A percentile compares a stretch with the other conserved stretches of the same genome.
Conservation (phyloP, 2,888 invertebrate genomes). For the Campopleginae sp. region DNA sequence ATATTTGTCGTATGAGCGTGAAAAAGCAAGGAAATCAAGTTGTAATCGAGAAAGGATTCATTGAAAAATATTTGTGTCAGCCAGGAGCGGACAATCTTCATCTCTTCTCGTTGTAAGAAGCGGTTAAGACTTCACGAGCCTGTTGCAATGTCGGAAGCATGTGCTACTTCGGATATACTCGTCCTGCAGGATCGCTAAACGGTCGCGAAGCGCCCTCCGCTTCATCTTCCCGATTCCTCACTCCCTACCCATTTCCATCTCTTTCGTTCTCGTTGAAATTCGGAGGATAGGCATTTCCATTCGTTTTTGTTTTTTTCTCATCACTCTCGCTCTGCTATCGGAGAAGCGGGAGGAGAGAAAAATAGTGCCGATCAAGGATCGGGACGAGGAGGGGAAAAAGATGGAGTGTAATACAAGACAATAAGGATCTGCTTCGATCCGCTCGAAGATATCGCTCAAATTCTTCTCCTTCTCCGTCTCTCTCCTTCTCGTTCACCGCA, state of each 20-base stretch:
- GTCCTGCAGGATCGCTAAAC: slow-evolving; percentile 12
- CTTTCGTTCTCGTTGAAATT: slow-evolving; percentile 69
- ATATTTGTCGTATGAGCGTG: neutral
- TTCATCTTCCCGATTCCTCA: neutral
- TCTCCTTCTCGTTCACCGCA: slow-evolving; percentile 49
- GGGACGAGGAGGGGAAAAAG: slow-evolving; percentile 34
- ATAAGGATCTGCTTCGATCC: slow-evolving; percentile 77
- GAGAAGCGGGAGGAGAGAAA: slow-evolving; percentile 37
- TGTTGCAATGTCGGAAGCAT: slow-evolving; percentile 39
- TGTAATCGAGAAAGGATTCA: neutral
- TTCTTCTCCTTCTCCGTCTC: slow-evolving; percentile 54
- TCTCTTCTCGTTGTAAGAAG: neutral
- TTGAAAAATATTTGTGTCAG: neutral
- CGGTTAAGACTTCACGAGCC: neutral
- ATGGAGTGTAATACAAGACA: slow-evolving; percentile 75
- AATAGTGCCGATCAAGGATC: slow-evolving; percentile 53
- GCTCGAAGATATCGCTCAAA: slow-evolving; percentile 73
- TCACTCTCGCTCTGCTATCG: slow-evolving; percentile 2
- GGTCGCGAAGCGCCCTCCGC: slow-evolving; percentile 11
- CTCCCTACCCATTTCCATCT: slow-evolving; percentile 20
- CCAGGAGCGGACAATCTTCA: neutral
- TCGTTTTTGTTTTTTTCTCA: slow-evolving; percentile 48
- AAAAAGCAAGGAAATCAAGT: neutral
- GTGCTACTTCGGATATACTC: slow-evolving; percentile 18
- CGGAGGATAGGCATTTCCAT: slow-evolving; percentile 71